phyloP scores from a whole-genome alignment of 2,113 vertebrate species.

The Hemichromis elongatus region DNA sequence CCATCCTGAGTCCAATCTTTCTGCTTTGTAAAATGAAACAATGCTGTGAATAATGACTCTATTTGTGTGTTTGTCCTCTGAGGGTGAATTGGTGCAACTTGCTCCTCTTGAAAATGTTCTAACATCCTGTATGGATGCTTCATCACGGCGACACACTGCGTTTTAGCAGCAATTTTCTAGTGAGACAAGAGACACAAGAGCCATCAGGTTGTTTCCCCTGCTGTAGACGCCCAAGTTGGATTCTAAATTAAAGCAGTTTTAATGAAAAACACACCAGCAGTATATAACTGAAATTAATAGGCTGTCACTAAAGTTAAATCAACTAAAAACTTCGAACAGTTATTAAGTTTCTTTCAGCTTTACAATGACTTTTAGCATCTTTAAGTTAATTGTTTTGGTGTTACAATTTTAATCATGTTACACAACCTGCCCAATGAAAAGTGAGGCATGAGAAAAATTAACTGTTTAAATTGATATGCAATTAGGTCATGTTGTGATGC shows the following conservation, averaged over 20 bases:
- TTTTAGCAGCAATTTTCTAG: neutral
- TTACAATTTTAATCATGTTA: neutral
- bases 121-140: neutral
- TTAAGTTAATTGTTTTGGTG: neutral
- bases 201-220: neutral
- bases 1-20: neutral
- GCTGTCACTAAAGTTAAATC: neutral
- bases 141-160: neutral
- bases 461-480: neutral
- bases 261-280: neutral
- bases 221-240: neutral
- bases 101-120: neutral
- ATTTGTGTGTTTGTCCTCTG: neutral
- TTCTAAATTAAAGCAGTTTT: neutral
- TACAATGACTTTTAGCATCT: neutral
- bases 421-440: neutral
- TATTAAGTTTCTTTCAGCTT: neutral
- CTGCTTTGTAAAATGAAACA: constrained; percentile 8
- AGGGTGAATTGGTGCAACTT: neutral
- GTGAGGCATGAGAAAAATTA: neutral
- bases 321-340: neutral
- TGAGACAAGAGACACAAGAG: neutral
- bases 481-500: neutral
- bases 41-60: neutral
- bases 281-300: fast-evolving